These are phyloP conservation scores for Orchestia grillus DNA, from an alignment of 1,140 invertebrate species.

Conservation along the genomic window DNA sequence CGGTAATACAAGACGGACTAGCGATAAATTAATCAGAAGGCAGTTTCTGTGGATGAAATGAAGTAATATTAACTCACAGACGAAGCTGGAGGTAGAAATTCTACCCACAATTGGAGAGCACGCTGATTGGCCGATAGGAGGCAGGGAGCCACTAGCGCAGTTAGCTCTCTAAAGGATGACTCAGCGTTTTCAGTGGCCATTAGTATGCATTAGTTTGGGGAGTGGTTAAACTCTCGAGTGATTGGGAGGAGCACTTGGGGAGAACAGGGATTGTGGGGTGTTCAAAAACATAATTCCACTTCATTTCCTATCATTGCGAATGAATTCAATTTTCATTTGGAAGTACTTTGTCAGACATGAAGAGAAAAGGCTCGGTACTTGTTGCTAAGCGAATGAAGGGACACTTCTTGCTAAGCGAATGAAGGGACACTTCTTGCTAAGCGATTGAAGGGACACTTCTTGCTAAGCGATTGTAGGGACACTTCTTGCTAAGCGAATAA, in stretches of 20 bases:
- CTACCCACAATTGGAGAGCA: not conserved
- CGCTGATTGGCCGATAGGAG: not conserved
- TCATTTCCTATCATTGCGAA: not conserved
- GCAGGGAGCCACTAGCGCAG: not conserved
- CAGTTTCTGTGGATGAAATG: not conserved
- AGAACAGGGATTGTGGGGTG: not conserved
- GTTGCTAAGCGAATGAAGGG: too few species aligned
- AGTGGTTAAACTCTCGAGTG: constrained; percentile 35
- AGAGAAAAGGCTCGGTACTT: not conserved
- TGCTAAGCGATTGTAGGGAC: not conserved
- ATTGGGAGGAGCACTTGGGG: constrained; percentile 19
- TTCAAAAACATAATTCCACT: not conserved
- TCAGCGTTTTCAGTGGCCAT: constrained; percentile 20
- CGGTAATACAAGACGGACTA: not conserved
- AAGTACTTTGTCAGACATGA: not conserved
- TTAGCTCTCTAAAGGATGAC: constrained; percentile 43
- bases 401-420: not conserved
- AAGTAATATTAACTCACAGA: not conserved
- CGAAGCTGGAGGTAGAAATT: not conserved
- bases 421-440: not conserved
- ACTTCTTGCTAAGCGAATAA: not conserved
- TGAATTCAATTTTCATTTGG: not conserved
- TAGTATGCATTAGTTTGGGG: constrained; percentile 55
- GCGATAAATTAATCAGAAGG: not conserved
- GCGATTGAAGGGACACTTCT: too few species aligned